phyloP scores from a whole-genome alignment of 2,113 vertebrate species.

The Hippocampus abdominalis region DNA sequence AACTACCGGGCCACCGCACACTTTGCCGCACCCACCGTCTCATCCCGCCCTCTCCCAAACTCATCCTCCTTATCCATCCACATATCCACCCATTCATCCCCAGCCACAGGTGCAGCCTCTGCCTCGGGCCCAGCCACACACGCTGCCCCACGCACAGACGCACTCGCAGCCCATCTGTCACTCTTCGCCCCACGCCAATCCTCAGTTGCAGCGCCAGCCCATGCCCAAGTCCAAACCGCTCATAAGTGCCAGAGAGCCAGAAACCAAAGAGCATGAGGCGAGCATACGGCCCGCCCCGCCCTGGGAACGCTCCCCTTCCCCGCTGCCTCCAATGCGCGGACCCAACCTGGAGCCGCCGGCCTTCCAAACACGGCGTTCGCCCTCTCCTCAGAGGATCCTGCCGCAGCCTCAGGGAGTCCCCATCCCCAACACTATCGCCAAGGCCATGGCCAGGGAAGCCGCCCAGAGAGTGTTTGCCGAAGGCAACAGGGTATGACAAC shows the following conservation, averaged over 20 bases:
- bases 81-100: conserved; percentile 77
- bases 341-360: conserved; percentile 80
- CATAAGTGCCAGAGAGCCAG: conserved; percentile 86
- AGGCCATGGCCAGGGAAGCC: conserved; percentile 94
- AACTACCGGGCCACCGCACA: conserved; percentile 54
- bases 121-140: conserved; percentile 55
- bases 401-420: conserved; percentile 93
- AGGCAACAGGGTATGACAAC: conserved; percentile 78
- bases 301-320: conserved; percentile 81
- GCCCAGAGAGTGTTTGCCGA: conserved; percentile 86
- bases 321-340: conserved; percentile 67
- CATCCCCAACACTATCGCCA: conserved; percentile 85
- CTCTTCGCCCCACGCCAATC: conserved; percentile 74
- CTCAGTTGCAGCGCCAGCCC: conserved; percentile 74
- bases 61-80: conserved; percentile 65
- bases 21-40: conserved; percentile 34
- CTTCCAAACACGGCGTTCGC: conserved; percentile 80
- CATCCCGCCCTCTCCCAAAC: conserved; percentile 53
- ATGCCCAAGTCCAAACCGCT: conserved; percentile 82
- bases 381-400: conserved; percentile 91
- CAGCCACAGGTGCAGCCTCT: conserved; percentile 73
- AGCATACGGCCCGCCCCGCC: conserved; percentile 70
- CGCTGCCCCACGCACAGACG: conserved; percentile 60
- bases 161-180: conserved; percentile 58
- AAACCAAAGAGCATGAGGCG: conserved; percentile 91